phyloP scores from a whole-genome alignment of 2,888 invertebrate genomes.

The Dorcus hopei region DNA sequence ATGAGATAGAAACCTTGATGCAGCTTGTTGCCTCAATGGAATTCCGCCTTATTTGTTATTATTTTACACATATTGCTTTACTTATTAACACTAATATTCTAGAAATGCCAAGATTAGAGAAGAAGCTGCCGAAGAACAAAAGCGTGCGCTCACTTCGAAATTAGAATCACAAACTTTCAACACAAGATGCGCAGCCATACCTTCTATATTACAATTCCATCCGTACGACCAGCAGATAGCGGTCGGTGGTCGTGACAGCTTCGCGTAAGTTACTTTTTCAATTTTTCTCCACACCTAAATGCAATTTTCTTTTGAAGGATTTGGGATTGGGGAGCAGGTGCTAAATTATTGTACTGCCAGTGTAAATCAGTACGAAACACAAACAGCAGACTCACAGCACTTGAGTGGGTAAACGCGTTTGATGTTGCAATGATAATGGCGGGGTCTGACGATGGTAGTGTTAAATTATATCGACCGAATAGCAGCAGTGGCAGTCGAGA shows the following conservation, averaged over 20 bases:
- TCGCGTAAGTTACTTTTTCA: conserved; percentile 55
- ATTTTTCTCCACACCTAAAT: background rate
- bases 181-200: conserved; percentile 73
- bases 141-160: conserved; percentile 55
- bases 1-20: too few relatives aligned
- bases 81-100: conserved; percentile 18
- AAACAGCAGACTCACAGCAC: conserved; percentile 68
- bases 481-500: conserved; percentile 42
- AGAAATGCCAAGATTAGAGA: conserved; percentile 69
- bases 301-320: conserved; percentile 51
- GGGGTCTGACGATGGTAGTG: conserved; percentile 75
- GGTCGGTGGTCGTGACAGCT: conserved; percentile 81
- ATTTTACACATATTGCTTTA: background rate
- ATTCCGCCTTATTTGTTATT: too few relatives aligned
- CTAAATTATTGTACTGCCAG: conserved; percentile 62
- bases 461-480: conserved; percentile 64
- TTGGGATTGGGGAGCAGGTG: conserved; percentile 80
- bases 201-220: conserved; percentile 78
- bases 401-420: conserved; percentile 86
- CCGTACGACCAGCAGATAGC: conserved; percentile 88
- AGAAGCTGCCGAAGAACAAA: conserved; percentile 65
- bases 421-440: conserved; percentile 72
- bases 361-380: conserved; percentile 49
- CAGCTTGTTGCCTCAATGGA: too few relatives aligned
- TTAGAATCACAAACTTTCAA: conserved; percentile 83